Evolutionary conservation across 2,797 vertebrate species (phyloP).

Genomic region (Neoniphon sammara): DNA sequence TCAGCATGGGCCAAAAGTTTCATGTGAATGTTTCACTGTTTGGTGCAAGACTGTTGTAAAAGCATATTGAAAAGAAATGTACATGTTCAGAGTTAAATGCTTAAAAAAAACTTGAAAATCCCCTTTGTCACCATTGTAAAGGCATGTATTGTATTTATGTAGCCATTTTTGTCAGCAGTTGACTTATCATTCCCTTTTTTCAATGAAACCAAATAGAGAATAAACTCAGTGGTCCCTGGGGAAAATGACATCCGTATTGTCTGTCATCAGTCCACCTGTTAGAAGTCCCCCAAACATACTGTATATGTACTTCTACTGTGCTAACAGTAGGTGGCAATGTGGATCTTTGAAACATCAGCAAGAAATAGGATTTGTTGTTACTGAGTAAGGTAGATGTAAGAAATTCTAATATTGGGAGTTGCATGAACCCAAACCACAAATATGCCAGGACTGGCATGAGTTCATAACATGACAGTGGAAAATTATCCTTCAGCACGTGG

Average conservation of each 20-base stretch:
- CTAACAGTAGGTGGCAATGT: constrained; percentile 49
- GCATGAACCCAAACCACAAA: constrained; percentile 1
- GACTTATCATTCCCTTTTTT: constrained; percentile 29
- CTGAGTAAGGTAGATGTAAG: neutral
- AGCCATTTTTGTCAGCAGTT: constrained; percentile 6
- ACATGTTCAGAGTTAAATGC: constrained; percentile 5
- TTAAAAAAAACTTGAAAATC: neutral
- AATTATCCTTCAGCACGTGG: neutral
- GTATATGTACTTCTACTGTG: neutral
- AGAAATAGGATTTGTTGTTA: neutral
- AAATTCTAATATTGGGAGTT: neutral
- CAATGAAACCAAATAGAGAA: constrained; percentile 34
- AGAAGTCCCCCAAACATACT: neutral
- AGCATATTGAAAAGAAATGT: constrained; percentile 5
- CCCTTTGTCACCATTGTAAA: constrained; percentile 8
- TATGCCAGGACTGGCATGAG: neutral
- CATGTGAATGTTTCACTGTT: constrained; percentile 24
- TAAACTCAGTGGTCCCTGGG: constrained; percentile 30
- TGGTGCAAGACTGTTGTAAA: constrained; percentile 4
- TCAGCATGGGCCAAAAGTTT: constrained; percentile 17
- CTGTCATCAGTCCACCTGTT: too few species aligned
- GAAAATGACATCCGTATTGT: neutral
- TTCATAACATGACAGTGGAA: neutral
- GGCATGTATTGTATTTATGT: constrained; percentile 28
- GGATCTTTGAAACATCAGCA: neutral